Evolutionary conservation across 2,888 invertebrate genomes (phyloP).

Genomic region (Chrysodeixis includens): DNA sequence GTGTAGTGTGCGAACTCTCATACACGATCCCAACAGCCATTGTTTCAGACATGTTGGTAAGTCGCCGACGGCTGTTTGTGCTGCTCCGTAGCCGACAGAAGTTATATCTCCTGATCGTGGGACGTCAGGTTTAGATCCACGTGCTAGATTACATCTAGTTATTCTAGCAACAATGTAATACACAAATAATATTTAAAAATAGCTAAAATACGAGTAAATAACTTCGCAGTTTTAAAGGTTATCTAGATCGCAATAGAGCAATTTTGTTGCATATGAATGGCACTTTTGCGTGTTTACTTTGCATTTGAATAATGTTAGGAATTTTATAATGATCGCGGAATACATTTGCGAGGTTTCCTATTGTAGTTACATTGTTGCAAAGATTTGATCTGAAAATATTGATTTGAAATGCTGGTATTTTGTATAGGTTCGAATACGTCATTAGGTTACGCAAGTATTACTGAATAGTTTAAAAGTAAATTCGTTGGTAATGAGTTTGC

Average conservation of each 20-base stretch:
- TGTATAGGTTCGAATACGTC: not conserved
- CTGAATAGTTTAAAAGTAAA: not conserved
- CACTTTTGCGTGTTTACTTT: slow-evolving; percentile 15
- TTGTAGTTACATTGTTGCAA: slow-evolving; percentile 17
- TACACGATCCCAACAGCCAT: too few relatives aligned
- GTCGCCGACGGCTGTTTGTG: too few relatives aligned
- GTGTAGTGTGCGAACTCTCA: too few relatives aligned
- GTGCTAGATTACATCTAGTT: not conserved
- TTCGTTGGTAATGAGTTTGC: not conserved
- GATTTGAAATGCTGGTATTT: not conserved
- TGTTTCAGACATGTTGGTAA: too few relatives aligned
- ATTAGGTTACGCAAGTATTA: not conserved
- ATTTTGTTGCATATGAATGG: slow-evolving; percentile 36
- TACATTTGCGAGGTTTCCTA: slow-evolving; percentile 12
- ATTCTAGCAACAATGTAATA: slow-evolving; percentile 9
- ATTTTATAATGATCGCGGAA: not conserved
- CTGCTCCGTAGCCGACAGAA: too few relatives aligned
- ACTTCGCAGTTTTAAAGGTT: slow-evolving; percentile 18
- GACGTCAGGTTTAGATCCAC: too few relatives aligned
- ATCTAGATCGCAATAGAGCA: slow-evolving; percentile 22
- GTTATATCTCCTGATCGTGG: too few relatives aligned
- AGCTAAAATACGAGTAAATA: not conserved
- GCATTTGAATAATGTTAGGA: slow-evolving; percentile 13
- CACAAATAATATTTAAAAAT: not conserved
- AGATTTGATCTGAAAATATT: not conserved